Evolutionary conservation across 2,113 vertebrate species (phyloP).

Genomic region (Tringa solitaria): DNA sequence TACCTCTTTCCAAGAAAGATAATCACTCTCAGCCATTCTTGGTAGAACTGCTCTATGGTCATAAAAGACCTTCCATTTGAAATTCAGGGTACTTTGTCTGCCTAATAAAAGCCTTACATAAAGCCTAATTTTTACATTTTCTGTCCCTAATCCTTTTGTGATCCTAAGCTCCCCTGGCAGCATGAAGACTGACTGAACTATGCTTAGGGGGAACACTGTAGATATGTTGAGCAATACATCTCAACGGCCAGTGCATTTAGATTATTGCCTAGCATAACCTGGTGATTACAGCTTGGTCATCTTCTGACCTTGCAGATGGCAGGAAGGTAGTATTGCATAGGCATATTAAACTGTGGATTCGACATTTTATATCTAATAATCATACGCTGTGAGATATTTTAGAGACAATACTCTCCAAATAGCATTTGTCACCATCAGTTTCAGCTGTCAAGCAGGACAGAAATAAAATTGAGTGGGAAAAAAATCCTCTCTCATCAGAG

Average conservation of each 20-base stretch:
- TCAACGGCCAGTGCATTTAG: not conserved
- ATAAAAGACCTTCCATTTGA: not conserved
- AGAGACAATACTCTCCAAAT: not conserved
- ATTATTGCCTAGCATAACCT: not conserved
- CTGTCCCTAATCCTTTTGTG: not conserved
- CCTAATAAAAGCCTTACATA: not conserved
- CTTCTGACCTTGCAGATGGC: not conserved
- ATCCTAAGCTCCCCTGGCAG: not conserved
- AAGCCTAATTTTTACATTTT: not conserved
- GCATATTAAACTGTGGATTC: not conserved
- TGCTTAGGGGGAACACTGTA: not conserved
- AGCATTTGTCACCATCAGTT: not conserved
- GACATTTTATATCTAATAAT: not conserved
- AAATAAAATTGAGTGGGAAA: not conserved
- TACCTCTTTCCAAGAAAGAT: not conserved
- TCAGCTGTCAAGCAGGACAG: not conserved
- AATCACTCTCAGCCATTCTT: not conserved
- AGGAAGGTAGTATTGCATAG: not conserved
- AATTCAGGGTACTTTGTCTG: not conserved
- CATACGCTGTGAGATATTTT: not conserved
- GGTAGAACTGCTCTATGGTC: not conserved
- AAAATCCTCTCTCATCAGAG: not conserved
- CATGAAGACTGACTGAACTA: not conserved
- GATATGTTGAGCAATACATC: not conserved
- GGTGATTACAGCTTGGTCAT: not conserved